Percentiles rank a stretch among this genome's conserved stretches.
These are phyloP conservation scores for Styela clava DNA, from an alignment of 23 tunicate genomes.

Conservation along the genomic window DNA sequence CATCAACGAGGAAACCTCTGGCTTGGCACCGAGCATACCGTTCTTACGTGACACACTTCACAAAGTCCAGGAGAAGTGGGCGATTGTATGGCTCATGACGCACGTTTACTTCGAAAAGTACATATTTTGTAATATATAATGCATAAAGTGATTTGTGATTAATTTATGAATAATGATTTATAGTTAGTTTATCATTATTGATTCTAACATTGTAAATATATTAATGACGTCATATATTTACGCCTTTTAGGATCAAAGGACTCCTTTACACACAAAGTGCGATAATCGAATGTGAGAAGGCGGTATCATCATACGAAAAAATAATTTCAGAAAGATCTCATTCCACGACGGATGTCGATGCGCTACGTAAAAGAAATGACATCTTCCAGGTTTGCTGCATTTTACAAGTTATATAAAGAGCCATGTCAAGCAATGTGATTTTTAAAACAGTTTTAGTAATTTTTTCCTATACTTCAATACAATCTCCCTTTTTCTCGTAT, in stretches of 20 bases:
- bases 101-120: slow-evolving; percentile 82
- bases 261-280: slow-evolving; percentile 39
- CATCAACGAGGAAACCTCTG: slow-evolving; percentile 56
- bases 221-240: too few relatives aligned
- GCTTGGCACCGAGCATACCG: slow-evolving; percentile 25
- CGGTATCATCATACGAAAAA: slow-evolving; percentile 31
- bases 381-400: slow-evolving; percentile 12
- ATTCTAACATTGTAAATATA: too few relatives aligned
- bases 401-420: too few relatives aligned
- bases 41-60: slow-evolving; percentile 52
- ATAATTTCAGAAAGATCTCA: slow-evolving; percentile 10
- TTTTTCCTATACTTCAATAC: too few relatives aligned
- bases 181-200: too few relatives aligned
- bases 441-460: too few relatives aligned
- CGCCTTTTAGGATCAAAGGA: slow-evolving; percentile 63
- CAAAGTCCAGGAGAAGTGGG: slow-evolving; percentile 60
- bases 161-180: too few relatives aligned
- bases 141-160: not conserved
- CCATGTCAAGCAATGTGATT: too few relatives aligned
- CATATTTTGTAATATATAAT: too few relatives aligned
- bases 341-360: slow-evolving; percentile 17
- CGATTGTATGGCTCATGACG: slow-evolving; percentile 61
- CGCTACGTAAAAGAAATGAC: not conserved
- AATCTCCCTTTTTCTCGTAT: too few relatives aligned
- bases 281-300: slow-evolving; percentile 37